Base-by-base conservation (phyloP, 2,113 vertebrate species). In the Channa maculata region DNA sequence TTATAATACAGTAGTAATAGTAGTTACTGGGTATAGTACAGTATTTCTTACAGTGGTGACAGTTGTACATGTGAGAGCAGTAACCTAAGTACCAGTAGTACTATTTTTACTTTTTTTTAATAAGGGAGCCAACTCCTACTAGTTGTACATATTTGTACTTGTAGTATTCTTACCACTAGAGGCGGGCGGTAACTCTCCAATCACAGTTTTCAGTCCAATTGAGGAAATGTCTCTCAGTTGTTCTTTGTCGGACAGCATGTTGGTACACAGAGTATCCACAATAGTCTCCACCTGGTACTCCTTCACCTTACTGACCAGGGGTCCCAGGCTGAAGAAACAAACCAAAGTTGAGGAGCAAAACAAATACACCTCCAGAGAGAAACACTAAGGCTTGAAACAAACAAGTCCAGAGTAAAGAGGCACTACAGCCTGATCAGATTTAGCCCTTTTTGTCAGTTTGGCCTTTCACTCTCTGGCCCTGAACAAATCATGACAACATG, bases 251-350 rank as follows among this genome's bases (percentile, higher is more conserved):
- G 98, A 99, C 90, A 99, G 95, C 98, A 99, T 99, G 91, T 99
- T 99, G 84, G 97, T 99, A 92, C 98, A 99, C 78, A 99, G 94
- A 0, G 98, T 99, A 92, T 99, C 98, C 82, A 99, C 98, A 88
- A 99, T 98, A 3, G 98, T 99, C 91, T 99, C 98, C 83, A 99
- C 97, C 93, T 99, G 98, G 91, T 99, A 99, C 92, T 99, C 97
- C 92, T 99, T 99, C 86, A 99, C 98, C 92, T 99, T 99, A 88
- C 97, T 98, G 86, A 99, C 98, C 90, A 99, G 95, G 10, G 97
- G 98, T 1, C 98, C 98, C 86, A 99, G 94, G 86, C 98, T 99
- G 92, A 46, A 24, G 24, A 24, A 24, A 24, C 24, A 24, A 24
- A 1, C 24, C 24, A 24, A 24, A 24, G 24, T 24, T 24, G 24